phyloP scores from a whole-genome alignment of 2,888 invertebrate genomes.

The Globia sparganii region DNA sequence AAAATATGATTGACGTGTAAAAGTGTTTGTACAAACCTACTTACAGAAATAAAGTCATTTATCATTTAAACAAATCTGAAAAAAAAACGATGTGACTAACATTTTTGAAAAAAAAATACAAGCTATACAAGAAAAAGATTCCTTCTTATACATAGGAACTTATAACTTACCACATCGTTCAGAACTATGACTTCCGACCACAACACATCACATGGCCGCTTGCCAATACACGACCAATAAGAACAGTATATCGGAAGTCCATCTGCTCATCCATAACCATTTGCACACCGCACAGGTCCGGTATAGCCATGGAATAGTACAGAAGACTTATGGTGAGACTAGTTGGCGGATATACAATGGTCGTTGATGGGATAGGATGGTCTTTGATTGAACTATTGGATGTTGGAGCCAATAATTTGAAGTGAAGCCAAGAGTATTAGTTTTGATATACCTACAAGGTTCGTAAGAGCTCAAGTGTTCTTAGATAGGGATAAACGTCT shows the following conservation, averaged over 20 bases:
- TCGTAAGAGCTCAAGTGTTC: constrained; percentile 20
- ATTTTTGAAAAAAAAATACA: neutral
- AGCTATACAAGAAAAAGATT: neutral
- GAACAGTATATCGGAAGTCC: constrained; percentile 37
- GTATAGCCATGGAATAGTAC: constrained; percentile 36
- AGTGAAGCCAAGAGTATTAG: constrained; percentile 21
- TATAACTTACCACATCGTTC: neutral
- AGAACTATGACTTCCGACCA: constrained; percentile 31
- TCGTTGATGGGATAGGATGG: constrained; percentile 14
- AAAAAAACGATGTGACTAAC: neutral
- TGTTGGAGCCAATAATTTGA: constrained; percentile 29
- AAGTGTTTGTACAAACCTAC: too few relatives aligned
- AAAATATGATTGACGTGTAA: too few relatives aligned
- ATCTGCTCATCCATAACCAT: constrained; percentile 60
- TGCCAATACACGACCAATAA: constrained; percentile 48
- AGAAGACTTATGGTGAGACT: constrained; percentile 32
- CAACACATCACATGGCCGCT: constrained; percentile 45
- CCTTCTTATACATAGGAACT: neutral
- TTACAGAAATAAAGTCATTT: too few relatives aligned
- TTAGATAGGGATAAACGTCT: neutral
- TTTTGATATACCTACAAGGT: neutral
- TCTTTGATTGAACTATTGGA: constrained; percentile 45
- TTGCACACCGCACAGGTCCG: constrained; percentile 32
- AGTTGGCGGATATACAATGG: constrained; percentile 31
- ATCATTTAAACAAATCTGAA: too few relatives aligned